Base-by-base conservation (phyloP, 2,113 vertebrate species). In the Pedionomus torquatus region DNA sequence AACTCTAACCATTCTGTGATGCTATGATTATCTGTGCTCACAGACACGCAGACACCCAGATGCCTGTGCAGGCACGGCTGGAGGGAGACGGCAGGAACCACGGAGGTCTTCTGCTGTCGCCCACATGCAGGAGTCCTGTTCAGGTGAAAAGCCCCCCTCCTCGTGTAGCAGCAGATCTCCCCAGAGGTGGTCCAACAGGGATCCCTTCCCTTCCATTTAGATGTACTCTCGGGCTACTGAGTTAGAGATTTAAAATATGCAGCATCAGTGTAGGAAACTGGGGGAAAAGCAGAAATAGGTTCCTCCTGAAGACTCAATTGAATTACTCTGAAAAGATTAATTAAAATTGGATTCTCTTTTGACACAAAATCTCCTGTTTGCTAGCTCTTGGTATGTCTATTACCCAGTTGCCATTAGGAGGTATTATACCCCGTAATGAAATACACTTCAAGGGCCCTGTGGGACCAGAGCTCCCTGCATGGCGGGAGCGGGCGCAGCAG, bases 261-360 rank as follows among this genome's bases (percentile, higher is more conserved):
- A 90, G 68, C 77, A 93, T 71, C 79, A n/a, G 7, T n/a, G 26
- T 30, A 63, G 55, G 84, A 52, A 91, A 80, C 72, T 75, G 33
- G 55, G 75, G 49, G 80, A 68, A 76, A 94, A 91, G 76, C 61
- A 96, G 24, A 44, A 95, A 72, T 11, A 65, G 83, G 89, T 95
- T 96, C 44, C 82, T 63, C 10, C 76, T 78, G 93, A 98, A 96
- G 87, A 95, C 93, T 96, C 96, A 96, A 71, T 95, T 97, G 96
- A 95, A 96, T 97, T 94, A 83, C 55, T 95, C 85, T 37, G 96
- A 96, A 95, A 95, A 98, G 96, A 97, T 97, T 97, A 97, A 98
- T 98, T 97, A 97, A 97, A 98, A 97, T 82, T 78, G 88, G 97
- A 95, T 97, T 96, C 94, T 96, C 96, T 96, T 98, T 96, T 96